Evolutionary conservation across 2,797 vertebrate species (phyloP).

Genomic region (Falco peregrinus): DNA sequence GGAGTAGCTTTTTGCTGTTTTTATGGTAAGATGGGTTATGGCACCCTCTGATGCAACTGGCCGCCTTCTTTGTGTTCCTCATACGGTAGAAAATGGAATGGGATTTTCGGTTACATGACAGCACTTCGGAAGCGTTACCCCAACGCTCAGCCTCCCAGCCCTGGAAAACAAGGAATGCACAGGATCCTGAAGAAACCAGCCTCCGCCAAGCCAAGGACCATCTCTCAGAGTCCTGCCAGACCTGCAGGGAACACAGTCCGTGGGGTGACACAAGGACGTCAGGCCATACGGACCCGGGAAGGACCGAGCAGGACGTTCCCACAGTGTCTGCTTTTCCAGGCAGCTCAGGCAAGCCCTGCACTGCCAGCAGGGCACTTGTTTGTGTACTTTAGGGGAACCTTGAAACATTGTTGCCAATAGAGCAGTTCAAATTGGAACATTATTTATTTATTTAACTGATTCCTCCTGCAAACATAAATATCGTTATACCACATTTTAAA

Average conservation of each 20-base stretch:
- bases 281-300: background rate
- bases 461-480: background rate
- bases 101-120: background rate
- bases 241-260: background rate
- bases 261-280: background rate
- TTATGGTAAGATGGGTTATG: background rate
- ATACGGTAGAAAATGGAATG: background rate
- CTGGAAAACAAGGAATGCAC: background rate
- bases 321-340: background rate
- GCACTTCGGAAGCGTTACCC: background rate
- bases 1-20: background rate
- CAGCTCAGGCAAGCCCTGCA: no score
- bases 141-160: background rate
- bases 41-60: background rate
- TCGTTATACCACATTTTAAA: background rate
- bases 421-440: background rate
- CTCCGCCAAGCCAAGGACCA: fast-evolving
- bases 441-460: background rate
- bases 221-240: background rate
- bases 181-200: background rate
- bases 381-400: background rate
- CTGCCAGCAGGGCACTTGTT: background rate
- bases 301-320: background rate
- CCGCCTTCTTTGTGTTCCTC: background rate
- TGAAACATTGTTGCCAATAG: background rate